Conservation (phyloP, 2,888 invertebrate genomes). For the Pollenia angustigena region DNA sequence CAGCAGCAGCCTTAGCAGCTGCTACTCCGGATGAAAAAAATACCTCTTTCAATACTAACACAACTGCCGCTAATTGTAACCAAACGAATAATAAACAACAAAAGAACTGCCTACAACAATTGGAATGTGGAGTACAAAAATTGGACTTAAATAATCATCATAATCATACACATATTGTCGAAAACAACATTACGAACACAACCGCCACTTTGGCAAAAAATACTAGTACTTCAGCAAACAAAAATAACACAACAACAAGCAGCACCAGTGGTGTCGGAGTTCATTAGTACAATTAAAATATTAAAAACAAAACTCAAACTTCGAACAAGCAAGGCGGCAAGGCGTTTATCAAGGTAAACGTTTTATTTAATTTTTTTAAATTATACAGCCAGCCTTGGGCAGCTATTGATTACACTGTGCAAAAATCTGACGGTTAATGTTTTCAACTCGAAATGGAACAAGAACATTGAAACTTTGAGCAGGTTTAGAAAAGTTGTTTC, state of each 20-base stretch:
- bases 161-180: slow-evolving; percentile 1
- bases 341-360: slow-evolving; percentile 35
- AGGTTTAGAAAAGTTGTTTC: too few species aligned
- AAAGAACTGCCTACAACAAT: slow-evolving; percentile 75
- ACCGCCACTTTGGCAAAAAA: slow-evolving; percentile 3
- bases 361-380: slow-evolving; percentile 18
- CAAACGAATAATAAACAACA: slow-evolving; percentile 53
- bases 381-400: too few species aligned
- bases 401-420: too few species aligned
- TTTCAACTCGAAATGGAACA: too few species aligned
- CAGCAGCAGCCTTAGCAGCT: slow-evolving; percentile 23
- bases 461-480: too few species aligned
- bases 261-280: slow-evolving; percentile 48
- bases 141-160: slow-evolving; percentile 83
- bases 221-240: slow-evolving; percentile 26
- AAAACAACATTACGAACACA: slow-evolving; percentile 14
- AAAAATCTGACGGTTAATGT: too few species aligned
- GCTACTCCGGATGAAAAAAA: slow-evolving; percentile 76
- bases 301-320: neutral
- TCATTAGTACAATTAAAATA: slow-evolving; percentile 46
- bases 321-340: neutral
- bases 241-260: slow-evolving; percentile 35
- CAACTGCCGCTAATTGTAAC: slow-evolving; percentile 39
- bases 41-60: slow-evolving; percentile 59
- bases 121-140: slow-evolving; percentile 83